Base-by-base conservation (phyloP, 2,888 invertebrate species). In the Nymphalis polychloros region DNA sequence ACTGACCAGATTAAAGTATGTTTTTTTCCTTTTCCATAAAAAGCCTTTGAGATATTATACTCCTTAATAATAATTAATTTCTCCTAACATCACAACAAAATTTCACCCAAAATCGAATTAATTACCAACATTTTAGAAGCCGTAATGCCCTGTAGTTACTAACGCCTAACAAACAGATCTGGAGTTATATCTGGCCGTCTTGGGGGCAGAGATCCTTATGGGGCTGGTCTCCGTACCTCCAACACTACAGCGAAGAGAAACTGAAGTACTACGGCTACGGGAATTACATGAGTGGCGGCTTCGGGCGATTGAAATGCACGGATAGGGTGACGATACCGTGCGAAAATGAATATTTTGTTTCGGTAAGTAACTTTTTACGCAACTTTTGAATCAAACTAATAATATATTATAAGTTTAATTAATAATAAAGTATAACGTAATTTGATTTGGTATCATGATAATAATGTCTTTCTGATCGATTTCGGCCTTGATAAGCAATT, bases 301-400 rank as follows among this genome's bases (percentile, higher is more conserved):
- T 79, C 41, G 90, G 90, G 0, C 76, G 93, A 50, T 89, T 88
- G 73, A 84, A 93, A 0, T 97, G 97, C 80, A 89, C 88, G 17
- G 97, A 97, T 81, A 93, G 95, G 61, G 94, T 97, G 60, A 94
- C 97, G 0, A 95, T 97, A 87, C 96, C 97, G 0, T 97, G 97
- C 77, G 97, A 97, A 80, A 95, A 96, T 66, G 97, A 97, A 79
- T 97, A 97, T 81, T 95, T 97, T 79, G 94, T 97, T 69, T 95
- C 95, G 90, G 96, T 94, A 74, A 90, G 89, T 50, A 19, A 41
- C 41, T 4, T 13, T 13, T 13, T 3, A 1, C 13, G 2, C 2
- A 46, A 46, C 31, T 16, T 41, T 19, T 16, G 1, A 19, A 6
- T 3, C 17, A 27, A 27, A 27, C 1, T 27, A 27, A 27, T 27